A percentile compares a stretch with the other conserved stretches of the same genome.
phyloP scores from a whole-genome alignment of 1,140 invertebrate genomes.

The Heterodera schachtii region DNA sequence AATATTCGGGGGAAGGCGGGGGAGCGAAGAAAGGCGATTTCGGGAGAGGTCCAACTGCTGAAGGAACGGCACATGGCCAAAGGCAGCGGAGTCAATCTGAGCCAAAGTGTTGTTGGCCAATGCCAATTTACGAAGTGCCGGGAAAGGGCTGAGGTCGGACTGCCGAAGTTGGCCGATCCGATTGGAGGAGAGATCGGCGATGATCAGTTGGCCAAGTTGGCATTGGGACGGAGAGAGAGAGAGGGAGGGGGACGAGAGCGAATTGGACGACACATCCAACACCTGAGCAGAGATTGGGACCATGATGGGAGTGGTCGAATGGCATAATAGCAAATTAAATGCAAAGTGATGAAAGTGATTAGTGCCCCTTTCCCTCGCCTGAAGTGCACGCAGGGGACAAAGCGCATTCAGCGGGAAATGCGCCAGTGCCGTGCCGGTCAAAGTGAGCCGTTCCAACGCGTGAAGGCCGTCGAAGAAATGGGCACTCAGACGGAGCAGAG shows the following conservation, averaged over 20 bases:
- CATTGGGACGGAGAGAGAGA: conserved; percentile 29
- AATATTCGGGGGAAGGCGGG: conserved; percentile 28
- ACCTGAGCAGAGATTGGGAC: conserved; percentile 32
- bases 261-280: conserved; percentile 47
- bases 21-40: conserved; percentile 2
- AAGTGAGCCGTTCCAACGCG: conserved; percentile 25
- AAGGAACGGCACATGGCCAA: conserved; percentile 12
- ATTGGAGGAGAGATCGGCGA: conserved; percentile 51
- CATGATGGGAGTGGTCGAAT: background rate
- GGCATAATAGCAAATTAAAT: conserved; percentile 22
- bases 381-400: conserved; percentile 33
- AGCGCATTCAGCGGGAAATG: conserved; percentile 34
- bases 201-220: conserved; percentile 48
- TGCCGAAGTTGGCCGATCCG: conserved; percentile 34
- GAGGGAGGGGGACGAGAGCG: conserved; percentile 31
- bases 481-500: conserved; percentile 21
- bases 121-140: conserved; percentile 45
- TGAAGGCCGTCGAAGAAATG: conserved; percentile 36
- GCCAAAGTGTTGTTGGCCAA: conserved; percentile 20
- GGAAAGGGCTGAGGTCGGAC: conserved; percentile 46
- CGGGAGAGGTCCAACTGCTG: conserved; percentile 18
- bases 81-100: conserved; percentile 22
- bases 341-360: background rate
- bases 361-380: conserved; percentile 12
- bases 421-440: background rate